Conservation (phyloP, 2,888 invertebrate species). For the Patella ulyssiponensis region DNA sequence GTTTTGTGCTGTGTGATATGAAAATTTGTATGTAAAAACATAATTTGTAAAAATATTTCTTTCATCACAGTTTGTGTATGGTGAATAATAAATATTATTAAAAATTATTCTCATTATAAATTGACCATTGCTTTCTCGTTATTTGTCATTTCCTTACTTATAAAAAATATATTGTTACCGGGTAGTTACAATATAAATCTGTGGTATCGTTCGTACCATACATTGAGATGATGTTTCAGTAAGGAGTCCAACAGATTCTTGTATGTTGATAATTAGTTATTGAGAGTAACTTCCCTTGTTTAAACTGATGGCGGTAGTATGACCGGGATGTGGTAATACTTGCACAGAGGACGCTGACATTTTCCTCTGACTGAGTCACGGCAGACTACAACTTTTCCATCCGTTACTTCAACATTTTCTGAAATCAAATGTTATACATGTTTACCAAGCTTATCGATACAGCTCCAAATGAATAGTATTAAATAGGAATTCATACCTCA, state of each 20-base stretch:
- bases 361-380: constrained; percentile 95
- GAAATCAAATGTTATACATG: constrained; percentile 68
- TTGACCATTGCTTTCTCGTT: too few species aligned
- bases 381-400: constrained; percentile 95
- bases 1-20: constrained; percentile 11
- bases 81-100: too few species aligned
- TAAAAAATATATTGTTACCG: too few species aligned
- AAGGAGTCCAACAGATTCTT: too few species aligned
- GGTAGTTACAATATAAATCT: too few species aligned
- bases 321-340: constrained; percentile 97
- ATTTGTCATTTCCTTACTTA: too few species aligned
- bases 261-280: neutral
- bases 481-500: neutral
- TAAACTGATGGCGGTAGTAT: constrained; percentile 55
- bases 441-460: too few species aligned
- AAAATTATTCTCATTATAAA: too few species aligned
- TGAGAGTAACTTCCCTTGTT: constrained; percentile 13
- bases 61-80: too few species aligned
- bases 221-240: too few species aligned
- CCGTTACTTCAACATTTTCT: constrained; percentile 96
- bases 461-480: neutral
- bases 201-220: too few species aligned
- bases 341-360: constrained; percentile 93
- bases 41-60: too few species aligned
- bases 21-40: neutral